A percentile compares a stretch with the other conserved stretches of the same genome.
These are phyloP conservation scores for Xyrauchen texanus DNA, from an alignment of 2,113 vertebrate genomes.

Conservation along the genomic window DNA sequence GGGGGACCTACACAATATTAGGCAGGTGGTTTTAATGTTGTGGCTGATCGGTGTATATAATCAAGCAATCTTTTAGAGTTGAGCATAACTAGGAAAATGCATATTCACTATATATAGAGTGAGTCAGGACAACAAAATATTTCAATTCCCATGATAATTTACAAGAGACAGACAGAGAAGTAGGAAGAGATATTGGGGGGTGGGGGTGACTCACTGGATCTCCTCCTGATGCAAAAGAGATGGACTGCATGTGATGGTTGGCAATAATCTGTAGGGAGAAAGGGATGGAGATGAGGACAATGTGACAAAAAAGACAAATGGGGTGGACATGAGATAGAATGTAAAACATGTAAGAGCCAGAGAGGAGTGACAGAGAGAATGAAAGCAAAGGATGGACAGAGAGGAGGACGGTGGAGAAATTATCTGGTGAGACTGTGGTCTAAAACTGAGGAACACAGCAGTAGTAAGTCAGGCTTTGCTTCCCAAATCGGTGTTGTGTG, in stretches of 20 bases:
- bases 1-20: too few species aligned
- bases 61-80: too few species aligned
- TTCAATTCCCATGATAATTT: too few species aligned
- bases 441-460: neutral
- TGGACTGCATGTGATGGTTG: slow-evolving; percentile 99
- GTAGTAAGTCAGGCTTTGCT: neutral
- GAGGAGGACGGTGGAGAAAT: neutral
- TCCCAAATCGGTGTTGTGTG: neutral
- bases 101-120: too few species aligned
- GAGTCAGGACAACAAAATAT: too few species aligned
- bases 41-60: too few species aligned
- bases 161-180: neutral
- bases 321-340: neutral
- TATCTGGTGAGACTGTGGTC: slow-evolving; percentile 51
- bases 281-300: slow-evolving; percentile 5
- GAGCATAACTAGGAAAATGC: too few species aligned
- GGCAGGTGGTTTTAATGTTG: too few species aligned
- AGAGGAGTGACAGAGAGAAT: slow-evolving; percentile 8
- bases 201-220: slow-evolving; percentile 85
- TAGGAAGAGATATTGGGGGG: neutral
- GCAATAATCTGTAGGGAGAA: slow-evolving; percentile 88
- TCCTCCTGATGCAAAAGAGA: slow-evolving; percentile 97
- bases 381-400: slow-evolving; percentile 36
- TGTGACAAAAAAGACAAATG: slow-evolving; percentile 4
- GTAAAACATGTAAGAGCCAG: neutral